These are phyloP conservation scores for Xenopus petersii DNA, from an alignment of 2,797 vertebrate genomes.

Conservation along the genomic window DNA sequence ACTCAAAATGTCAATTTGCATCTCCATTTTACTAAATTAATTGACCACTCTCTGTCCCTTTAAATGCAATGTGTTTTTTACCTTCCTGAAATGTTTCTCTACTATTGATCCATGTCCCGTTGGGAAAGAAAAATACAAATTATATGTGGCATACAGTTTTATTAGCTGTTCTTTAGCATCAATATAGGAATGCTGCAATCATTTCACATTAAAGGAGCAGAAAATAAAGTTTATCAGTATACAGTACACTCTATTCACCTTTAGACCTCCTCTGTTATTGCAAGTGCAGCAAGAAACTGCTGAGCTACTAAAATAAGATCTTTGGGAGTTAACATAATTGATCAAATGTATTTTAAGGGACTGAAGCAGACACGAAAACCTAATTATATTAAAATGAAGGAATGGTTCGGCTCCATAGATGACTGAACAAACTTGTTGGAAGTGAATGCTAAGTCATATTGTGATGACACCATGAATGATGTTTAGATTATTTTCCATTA, in stretches of 20 bases:
- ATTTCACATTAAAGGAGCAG: not conserved
- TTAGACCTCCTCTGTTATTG: no score
- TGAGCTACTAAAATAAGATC: not conserved
- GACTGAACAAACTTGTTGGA: slow-evolving; percentile 3
- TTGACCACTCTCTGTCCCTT: slow-evolving; percentile 10
- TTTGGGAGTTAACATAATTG: not conserved
- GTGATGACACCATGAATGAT: not conserved
- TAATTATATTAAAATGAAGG: slow-evolving; percentile 5
- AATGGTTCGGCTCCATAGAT: slow-evolving; percentile 5
- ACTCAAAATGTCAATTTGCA: slow-evolving; percentile 34
- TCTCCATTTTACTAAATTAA: slow-evolving; percentile 42
- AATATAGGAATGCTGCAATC: not conserved
- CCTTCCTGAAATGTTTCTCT: not conserved
- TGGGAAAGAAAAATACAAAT: not conserved
- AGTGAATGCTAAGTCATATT: not conserved
- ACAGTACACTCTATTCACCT: no score
- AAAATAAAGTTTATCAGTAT: slow-evolving; percentile 2
- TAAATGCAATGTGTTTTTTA: not conserved
- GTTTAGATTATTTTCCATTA: not conserved
- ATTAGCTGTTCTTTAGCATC: not conserved
- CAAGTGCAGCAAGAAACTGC: not conserved
- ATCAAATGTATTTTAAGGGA: slow-evolving; percentile 7
- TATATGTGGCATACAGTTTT: not conserved
- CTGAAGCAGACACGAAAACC: slow-evolving; percentile 1
- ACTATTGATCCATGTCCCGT: not conserved